Conservation (phyloP, 2,888 invertebrate species). For the Macaria notata region DNA sequence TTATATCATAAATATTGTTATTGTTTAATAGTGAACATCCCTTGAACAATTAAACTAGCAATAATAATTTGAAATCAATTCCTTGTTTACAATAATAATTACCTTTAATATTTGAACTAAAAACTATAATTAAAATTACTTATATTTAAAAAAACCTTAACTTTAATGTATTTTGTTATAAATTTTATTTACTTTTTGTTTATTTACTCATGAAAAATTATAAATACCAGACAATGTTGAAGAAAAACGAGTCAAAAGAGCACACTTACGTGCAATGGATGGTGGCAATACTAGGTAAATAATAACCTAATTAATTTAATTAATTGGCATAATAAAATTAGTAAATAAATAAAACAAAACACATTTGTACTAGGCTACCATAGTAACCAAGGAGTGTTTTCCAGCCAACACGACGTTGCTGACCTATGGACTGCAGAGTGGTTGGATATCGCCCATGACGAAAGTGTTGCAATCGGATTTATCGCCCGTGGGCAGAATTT, state of each 20-base stretch:
- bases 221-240: conserved; percentile 23
- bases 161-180: not conserved
- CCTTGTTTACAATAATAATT: not conserved
- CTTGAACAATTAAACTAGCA: not conserved
- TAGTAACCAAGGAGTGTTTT: conserved; percentile 38
- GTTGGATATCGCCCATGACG: conserved; percentile 73
- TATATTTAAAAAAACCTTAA: not conserved
- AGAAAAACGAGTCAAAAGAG: conserved; percentile 19
- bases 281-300: conserved; percentile 40
- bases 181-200: conserved; percentile 4
- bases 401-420: conserved; percentile 66
- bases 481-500: conserved; percentile 57
- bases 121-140: no score
- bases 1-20: conserved; percentile 13
- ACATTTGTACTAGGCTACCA: conserved; percentile 42
- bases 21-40: conserved; percentile 21
- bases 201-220: conserved; percentile 17
- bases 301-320: conserved; percentile 22
- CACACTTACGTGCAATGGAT: conserved; percentile 46
- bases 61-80: no score
- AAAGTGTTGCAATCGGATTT: conserved; percentile 54
- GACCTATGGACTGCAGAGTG: conserved; percentile 65
- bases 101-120: no score
- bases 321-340: conserved; percentile 29
- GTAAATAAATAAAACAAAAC: conserved; percentile 46